Base-by-base conservation (phyloP, 2,113 vertebrate genomes). In the Irena cyanogastra region DNA sequence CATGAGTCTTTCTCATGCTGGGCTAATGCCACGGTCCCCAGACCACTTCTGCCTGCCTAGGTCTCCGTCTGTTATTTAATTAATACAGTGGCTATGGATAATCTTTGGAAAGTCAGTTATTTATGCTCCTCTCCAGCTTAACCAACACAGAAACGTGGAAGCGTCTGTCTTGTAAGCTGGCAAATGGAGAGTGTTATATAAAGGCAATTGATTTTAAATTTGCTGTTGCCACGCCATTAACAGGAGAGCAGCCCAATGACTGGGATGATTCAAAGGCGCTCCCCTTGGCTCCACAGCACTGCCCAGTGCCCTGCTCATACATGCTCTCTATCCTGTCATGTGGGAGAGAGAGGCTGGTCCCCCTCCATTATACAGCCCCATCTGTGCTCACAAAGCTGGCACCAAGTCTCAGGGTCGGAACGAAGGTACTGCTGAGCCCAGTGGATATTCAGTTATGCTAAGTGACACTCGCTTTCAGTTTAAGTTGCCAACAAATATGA, bases 321-420 rank as follows among this genome's bases (percentile, higher is more conserved):
- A n/a, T n/a, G n/a, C n/a, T n/a, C n/a, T n/a, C n/a, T n/a, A n/a
- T n/a, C n/a, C n/a, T n/a, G 13, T 41, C 21, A 3, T 4, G 11
- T 0, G 1, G 49, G 66, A 17, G 39, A 79, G 60, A 33, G 16
- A 3, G 0, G 0, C 42, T 23, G 81, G 13, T 74, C 2, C 31
- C 14, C 10, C 14, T 41, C 10, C 13, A 0, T 8, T 16, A 1
- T 13, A 33, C 24, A 14, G 33, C 20, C 20, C 23, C 4, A 5
- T 19, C 35, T 45, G 39, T n/a, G 39, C 75, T 74, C 5, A 3
- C 31, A 54, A 59, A 52, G 27, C 27, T 39, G 64, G 16, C 19
- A 68, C 2, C 0, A 14, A 56, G 15, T 35, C 57, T 37, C n/a
- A 8, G 19, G 16, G 11, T 31, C 74, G 49, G 33, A 89, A 76